A percentile compares a stretch with the other conserved stretches of the same genome.
These are phyloP conservation scores for Urosaurus nigricauda DNA, from an alignment of 2,797 vertebrate genomes.

Conservation along the genomic window DNA sequence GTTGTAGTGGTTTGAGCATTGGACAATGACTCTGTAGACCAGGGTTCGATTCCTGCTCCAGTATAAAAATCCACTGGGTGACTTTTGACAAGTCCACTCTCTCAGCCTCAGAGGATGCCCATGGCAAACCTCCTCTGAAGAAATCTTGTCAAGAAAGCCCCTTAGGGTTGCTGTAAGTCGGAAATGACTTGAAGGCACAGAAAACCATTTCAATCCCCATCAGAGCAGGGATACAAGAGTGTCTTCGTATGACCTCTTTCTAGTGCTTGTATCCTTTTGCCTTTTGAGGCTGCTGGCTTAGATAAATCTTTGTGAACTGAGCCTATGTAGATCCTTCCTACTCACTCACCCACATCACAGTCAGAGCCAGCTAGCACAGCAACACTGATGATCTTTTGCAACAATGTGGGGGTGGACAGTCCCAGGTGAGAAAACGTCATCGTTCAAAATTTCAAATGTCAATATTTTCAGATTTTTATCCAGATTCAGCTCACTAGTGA, in stretches of 20 bases:
- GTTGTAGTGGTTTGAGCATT: too few species aligned
- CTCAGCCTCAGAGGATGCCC: too few species aligned
- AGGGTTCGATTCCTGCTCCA: too few species aligned
- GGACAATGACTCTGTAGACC: too few species aligned
- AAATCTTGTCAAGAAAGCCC: too few species aligned
- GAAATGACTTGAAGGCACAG: too few species aligned
- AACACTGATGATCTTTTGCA: neutral
- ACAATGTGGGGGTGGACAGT: neutral
- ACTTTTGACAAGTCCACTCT: too few species aligned
- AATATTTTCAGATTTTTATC: neutral
- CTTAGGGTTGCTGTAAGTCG: too few species aligned
- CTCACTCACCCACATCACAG: constrained; percentile 1
- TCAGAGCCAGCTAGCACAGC: neutral
- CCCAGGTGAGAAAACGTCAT: neutral
- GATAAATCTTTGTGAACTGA: neutral
- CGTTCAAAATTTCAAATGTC: constrained; percentile 5
- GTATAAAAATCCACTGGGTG: too few species aligned
- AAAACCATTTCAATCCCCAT: neutral
- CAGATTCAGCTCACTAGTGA: neutral
- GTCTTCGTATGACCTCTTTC: neutral
- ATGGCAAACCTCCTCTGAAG: too few species aligned
- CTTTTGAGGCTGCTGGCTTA: neutral
- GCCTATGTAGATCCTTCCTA: neutral
- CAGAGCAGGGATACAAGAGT: neutral
- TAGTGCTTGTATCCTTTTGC: neutral